Evolutionary conservation across 2,888 invertebrate genomes (phyloP), one percentile per base, ranked within the genome.

Genomic region (Lepidochitona cinerea): DNA sequence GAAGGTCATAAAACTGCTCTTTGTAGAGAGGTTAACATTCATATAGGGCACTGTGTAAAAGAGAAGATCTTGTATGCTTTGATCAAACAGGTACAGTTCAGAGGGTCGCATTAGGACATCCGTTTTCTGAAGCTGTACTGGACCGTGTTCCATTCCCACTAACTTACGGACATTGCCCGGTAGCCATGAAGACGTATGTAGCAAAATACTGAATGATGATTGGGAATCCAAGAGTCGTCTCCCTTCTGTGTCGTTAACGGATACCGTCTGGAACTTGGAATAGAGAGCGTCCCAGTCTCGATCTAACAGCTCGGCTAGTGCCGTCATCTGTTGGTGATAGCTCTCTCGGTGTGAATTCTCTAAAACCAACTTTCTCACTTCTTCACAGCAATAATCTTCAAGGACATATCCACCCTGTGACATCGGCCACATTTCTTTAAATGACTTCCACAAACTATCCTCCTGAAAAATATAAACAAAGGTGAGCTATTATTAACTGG

Each of bases 41-140:
- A 87, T 41, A 77, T 89, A 89, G 7, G 82, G 74, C 12, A 86
- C 88, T 26, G 86, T 84, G 71, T 87, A 79, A 23, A 78, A 79
- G 52, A 89, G 75, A 14, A 86, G 77, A 1, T 76, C 77, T 69
- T 80, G 68, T 6, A 87, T 79, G 18, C 54, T 65, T 0, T 70
- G 73, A 23, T 80, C 77, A 18, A 74, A 67, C 3, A 76, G 64
- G 49, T 81, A 84, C 65, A 84, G 59, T 54, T 70, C 35, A 18
- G 73, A 73, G 14, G 83, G 78, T 64, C 72, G 68, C 75, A 71
- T 75, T 64, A 79, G 29, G n/a, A 36, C 26, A 2, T 23, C 12
- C 12, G 2, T n/a, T 37, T 66, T 12, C 37, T 37, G 23, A 18
- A 37, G 2, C 37, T 37, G 12, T 23, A 66, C 37, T 18, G 78